A percentile compares a stretch with the other conserved stretches of the same genome.
Evolutionary conservation across 2,797 vertebrate species (phyloP).

Genomic region (Enteromius thamalakanensis): DNA sequence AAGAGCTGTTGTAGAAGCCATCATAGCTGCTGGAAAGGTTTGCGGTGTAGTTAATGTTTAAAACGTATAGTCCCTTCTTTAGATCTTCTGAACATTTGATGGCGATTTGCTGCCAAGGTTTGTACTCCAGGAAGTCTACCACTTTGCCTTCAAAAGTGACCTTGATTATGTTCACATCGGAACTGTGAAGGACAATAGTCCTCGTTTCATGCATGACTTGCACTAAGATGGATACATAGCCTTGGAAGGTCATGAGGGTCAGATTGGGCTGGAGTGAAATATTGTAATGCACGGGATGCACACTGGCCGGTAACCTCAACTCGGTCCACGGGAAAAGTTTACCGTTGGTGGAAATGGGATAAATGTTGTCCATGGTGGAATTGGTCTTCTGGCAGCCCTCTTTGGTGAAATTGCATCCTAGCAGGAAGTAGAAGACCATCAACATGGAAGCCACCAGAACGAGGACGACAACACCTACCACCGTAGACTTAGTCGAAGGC

Average conservation of each 20-base stretch:
- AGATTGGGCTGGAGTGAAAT: conserved; percentile 86
- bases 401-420: conserved; percentile 93
- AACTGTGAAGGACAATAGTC: conserved; percentile 87
- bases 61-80: conserved; percentile 79
- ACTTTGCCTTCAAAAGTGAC: conserved; percentile 76
- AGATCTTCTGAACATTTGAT: conserved; percentile 80
- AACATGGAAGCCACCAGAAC: conserved; percentile 83
- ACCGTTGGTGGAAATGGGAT: conserved; percentile 82
- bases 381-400: conserved; percentile 86
- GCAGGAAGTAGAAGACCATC: conserved; percentile 88
- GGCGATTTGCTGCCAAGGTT: conserved; percentile 87
- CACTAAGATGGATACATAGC: conserved; percentile 82
- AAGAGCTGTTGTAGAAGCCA: conserved; percentile 92
- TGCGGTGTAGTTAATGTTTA: conserved; percentile 84
- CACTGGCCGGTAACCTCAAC: conserved; percentile 81
- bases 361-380: conserved; percentile 74
- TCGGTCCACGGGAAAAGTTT: conserved; percentile 90
- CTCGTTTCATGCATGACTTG: conserved; percentile 77
- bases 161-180: conserved; percentile 83
- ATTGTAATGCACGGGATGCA: conserved; percentile 85
- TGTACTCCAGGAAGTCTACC: conserved; percentile 84
- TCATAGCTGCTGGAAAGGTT: conserved; percentile 85
- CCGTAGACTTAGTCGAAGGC: conserved; percentile 81
- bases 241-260: conserved; percentile 81
- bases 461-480: conserved; percentile 83